phyloP scores from a whole-genome alignment of 2,113 vertebrate species.

The Rhabdomys dilectus region DNA sequence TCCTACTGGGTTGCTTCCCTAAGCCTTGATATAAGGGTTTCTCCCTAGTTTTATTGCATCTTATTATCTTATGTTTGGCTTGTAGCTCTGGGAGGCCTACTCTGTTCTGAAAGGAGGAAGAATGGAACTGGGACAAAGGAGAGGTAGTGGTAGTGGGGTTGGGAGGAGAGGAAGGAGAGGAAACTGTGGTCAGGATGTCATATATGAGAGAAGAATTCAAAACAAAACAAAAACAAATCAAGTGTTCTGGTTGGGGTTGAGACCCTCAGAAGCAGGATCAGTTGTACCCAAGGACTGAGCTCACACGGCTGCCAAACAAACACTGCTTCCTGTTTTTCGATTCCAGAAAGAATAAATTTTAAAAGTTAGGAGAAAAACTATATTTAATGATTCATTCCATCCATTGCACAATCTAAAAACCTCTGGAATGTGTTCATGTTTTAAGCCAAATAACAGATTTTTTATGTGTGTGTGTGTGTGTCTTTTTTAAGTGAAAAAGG shows the following conservation, averaged over 20 bases:
- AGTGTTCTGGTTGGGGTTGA: neutral
- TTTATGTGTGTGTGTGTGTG: neutral
- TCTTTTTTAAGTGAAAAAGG: slow-evolving; percentile 33
- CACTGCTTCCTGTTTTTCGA: slow-evolving; percentile 2
- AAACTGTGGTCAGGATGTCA: neutral
- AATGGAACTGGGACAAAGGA: neutral
- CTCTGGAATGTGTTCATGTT: slow-evolving; percentile 38
- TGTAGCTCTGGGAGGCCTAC: neutral
- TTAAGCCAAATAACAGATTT: slow-evolving; percentile 36
- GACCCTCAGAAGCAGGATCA: neutral
- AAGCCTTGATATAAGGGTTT: neutral
- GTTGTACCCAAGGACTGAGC: neutral
- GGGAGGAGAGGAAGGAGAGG: neutral
- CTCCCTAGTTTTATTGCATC: neutral
- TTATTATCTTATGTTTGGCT: neutral
- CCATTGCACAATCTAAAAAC: slow-evolving; percentile 29
- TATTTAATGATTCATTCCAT: slow-evolving; percentile 48
- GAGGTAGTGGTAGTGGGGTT: neutral
- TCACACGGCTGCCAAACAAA: neutral
- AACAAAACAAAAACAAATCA: neutral
- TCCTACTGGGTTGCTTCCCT: neutral
- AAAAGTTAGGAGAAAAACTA: neutral
- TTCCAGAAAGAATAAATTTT: slow-evolving; percentile 39
- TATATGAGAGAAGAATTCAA: neutral
- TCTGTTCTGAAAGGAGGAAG: neutral